These are phyloP conservation scores for Drosophila sproati DNA, from an alignment of 1,140 invertebrate species.

Conservation along the genomic window DNA sequence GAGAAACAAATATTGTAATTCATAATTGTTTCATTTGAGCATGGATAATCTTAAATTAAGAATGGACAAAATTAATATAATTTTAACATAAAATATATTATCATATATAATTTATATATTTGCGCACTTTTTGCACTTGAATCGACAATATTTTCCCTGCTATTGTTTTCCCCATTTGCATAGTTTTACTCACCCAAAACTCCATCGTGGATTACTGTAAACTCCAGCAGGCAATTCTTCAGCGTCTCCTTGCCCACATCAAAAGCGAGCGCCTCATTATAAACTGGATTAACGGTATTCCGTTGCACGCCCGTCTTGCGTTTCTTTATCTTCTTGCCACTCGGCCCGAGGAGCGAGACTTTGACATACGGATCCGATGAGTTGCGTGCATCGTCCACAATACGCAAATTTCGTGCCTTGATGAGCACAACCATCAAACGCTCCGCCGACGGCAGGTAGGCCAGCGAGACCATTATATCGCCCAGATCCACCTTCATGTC, in stretches of 20 bases:
- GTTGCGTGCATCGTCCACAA: slow-evolving; percentile 86
- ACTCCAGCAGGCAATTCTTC: slow-evolving; percentile 85
- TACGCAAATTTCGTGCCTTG: slow-evolving; percentile 88
- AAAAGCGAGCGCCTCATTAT: slow-evolving; percentile 94
- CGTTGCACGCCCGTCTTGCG: slow-evolving; percentile 95
- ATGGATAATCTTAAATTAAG: too few species aligned
- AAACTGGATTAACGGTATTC: slow-evolving; percentile 93
- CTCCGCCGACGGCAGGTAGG: slow-evolving; percentile 88
- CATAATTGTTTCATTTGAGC: too few species aligned
- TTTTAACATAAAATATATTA: too few species aligned
- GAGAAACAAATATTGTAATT: neutral
- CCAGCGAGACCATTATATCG: slow-evolving; percentile 89
- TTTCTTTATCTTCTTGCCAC: slow-evolving; percentile 92
- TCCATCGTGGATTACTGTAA: slow-evolving; percentile 86
- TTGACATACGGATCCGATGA: slow-evolving; percentile 93
- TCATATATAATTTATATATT: too few species aligned
- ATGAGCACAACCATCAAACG: slow-evolving; percentile 89
- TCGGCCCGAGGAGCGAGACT: slow-evolving; percentile 91
- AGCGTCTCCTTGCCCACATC: slow-evolving; percentile 89
- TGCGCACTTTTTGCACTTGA: too few species aligned
- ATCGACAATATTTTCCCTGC: too few species aligned
- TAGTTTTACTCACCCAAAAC: slow-evolving; percentile 77
- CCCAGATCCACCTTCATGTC: slow-evolving; percentile 86
- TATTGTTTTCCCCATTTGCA: too few species aligned
- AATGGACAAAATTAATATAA: too few species aligned